Evolutionary conservation across 2,797 vertebrate species (phyloP), one percentile per base, ranked within the genome.

Genomic region (Arremon aurantiirostris): DNA sequence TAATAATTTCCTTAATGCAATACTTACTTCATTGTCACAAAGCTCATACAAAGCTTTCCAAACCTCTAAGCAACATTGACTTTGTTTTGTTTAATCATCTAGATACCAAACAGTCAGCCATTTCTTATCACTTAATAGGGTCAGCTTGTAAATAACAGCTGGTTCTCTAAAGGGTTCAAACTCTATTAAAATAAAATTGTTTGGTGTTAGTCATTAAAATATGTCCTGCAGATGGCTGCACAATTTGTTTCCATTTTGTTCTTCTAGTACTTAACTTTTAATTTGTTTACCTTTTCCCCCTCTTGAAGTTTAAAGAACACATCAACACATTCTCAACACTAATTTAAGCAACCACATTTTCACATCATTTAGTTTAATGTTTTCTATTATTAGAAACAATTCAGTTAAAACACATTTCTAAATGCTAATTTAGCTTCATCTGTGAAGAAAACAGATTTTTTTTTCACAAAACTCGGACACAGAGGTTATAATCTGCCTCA

Each of bases 171-270:
- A 94, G 49, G 42, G 71, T 88, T 76, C 59, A 69, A 78, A 88
- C 61, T 87, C 72, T 75, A 84, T 53, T 89, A 95, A 95, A 95
- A 93, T 89, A 95, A 95, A 95, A 93, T 83, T 77, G 59, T 83
- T 92, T 22, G 9, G 32, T 52, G 41, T 59, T 44, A 86, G 59
- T 81, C 75, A 94, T 84, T 94, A 81, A 94, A 95, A 86, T 79
- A 91, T 44, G 46, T 86, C 39, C 78, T 81, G 71, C 64, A 92
- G 78, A 90, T 56, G 75, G 55, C 50, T 90, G 59, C 52, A 46
- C 75, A 86, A 87, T 89, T 76, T 87, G 22, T 56, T 90, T 82
- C 47, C 39, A 82, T 95, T 94, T 93, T 42, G 27, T 49, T 91
- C 59, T 78, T 86, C 52, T 66, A 9, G 44, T 73, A 52, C 11